Base-by-base conservation (phyloP, 2,888 invertebrate genomes). In the Bibio marci region DNA sequence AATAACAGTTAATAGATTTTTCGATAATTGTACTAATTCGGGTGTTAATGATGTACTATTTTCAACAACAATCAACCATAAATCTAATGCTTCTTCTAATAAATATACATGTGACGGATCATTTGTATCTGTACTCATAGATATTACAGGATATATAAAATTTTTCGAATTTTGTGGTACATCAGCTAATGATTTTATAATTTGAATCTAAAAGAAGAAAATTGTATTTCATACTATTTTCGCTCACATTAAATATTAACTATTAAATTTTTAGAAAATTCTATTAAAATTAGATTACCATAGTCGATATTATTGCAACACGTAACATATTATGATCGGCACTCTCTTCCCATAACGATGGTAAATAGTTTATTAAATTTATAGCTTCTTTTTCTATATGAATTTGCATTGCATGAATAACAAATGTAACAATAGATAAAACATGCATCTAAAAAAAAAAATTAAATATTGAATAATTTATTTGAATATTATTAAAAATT, bases 41-140 rank as follows among this genome's bases (percentile, higher is more conserved):
- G 71, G 69, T 0, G 73, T 71, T 46, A 76, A 67, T 1, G 67
- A 62, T 0, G 80, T 71, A 4, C 79, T 69, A 55, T 81, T 79
- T 57, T 88, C 81, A 43, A 94, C 64, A 15, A 88, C 72, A 1
- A 81, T 80, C 39, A 80, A 67, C 91, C 94, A 94, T 42, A 95
- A 66, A 48, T 88, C 85, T 30, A 94, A 64, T 3, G 90, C 91
- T 56, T 95, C 94, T 59, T 92, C 92, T 48, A 91, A 63, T 38
- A 94, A 68, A 58, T 94, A 94, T 38, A 94, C 81, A 57, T 90
- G 85, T 1, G 80, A 73, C 39, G 77, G 73, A 54, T 85, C 77
- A 44, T 73, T 68, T 1, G 82, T 69, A 52, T 87, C 81, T 1
- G 90, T 88, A 41, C 81, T 80, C 43, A 78, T 56, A 43, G 70